These are phyloP conservation scores for Synanceia verrucosa DNA, from an alignment of 2,797 vertebrate species.

Conservation along the genomic window DNA sequence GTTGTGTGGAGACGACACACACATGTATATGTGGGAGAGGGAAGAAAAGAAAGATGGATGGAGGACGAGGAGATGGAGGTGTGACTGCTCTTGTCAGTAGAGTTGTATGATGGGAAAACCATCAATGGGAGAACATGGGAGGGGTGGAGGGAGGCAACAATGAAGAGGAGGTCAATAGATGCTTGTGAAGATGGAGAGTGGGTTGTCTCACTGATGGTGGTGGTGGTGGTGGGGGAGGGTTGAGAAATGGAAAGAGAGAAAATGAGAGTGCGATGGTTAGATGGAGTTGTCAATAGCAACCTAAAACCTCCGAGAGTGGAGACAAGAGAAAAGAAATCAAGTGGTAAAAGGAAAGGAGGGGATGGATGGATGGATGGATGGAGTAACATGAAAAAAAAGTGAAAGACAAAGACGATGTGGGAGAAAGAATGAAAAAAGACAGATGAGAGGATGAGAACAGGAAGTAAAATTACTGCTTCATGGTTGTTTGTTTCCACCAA, in stretches of 20 bases:
- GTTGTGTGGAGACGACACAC: slow-evolving; percentile 14
- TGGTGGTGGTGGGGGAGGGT: no score
- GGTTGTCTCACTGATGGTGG: neutral
- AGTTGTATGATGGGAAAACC: slow-evolving; percentile 30
- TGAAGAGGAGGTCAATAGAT: slow-evolving; percentile 19
- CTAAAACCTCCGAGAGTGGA: slow-evolving; percentile 7
- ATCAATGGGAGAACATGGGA: slow-evolving; percentile 20
- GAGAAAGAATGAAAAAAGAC: neutral
- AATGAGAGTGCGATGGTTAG: slow-evolving; percentile 3
- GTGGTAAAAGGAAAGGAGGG: neutral
- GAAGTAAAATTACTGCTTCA: no score
- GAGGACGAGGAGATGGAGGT: slow-evolving; percentile 30
- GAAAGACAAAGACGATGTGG: neutral
- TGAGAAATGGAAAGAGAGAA: slow-evolving; percentile 6
- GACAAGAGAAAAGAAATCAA: slow-evolving; percentile 1
- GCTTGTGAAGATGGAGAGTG: neutral
- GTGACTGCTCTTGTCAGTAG: slow-evolving; percentile 35
- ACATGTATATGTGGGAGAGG: neutral
- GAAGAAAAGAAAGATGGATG: slow-evolving; percentile 26
- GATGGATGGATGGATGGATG: neutral
- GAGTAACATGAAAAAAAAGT: neutral
- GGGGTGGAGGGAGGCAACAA: neutral
- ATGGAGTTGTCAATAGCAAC: slow-evolving; percentile 29
- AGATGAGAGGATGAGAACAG: no score
- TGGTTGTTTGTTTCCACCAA: no score